Percentiles rank a stretch among this genome's conserved stretches.
Conservation (phyloP, 2,888 invertebrate genomes). For the Eueremaeus valkanovi region DNA sequence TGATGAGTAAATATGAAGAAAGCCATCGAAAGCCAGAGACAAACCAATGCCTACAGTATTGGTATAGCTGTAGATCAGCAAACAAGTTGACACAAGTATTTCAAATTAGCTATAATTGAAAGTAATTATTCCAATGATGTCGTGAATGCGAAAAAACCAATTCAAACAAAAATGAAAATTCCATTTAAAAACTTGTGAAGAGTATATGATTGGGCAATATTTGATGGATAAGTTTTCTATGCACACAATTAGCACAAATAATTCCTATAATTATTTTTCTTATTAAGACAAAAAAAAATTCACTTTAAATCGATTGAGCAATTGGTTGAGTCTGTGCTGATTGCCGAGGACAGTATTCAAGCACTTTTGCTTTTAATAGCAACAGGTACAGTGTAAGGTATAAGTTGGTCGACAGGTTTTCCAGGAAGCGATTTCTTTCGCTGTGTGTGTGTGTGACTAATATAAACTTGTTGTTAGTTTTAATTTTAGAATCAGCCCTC, state of each 20-base stretch:
- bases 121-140: neutral
- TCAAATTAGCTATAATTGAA: neutral
- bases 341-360: neutral
- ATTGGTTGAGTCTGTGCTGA: neutral
- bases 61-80: neutral
- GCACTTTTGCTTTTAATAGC: neutral
- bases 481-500: no score
- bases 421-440: slow-evolving; percentile 14
- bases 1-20: neutral
- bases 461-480: no score
- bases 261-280: neutral
- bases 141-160: neutral
- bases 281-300: neutral
- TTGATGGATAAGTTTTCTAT: no score
- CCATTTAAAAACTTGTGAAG: neutral
- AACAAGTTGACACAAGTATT: neutral
- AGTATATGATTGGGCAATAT: neutral
- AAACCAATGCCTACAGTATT: no score
- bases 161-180: neutral
- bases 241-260: neutral
- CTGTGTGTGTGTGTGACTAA: no score
- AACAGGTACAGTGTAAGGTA: neutral
- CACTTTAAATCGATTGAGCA: neutral
- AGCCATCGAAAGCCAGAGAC: neutral
- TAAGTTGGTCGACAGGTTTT: slow-evolving; percentile 6